phyloP scores from a whole-genome alignment of 2,888 invertebrate genomes.

The Hemaris fuciformis region DNA sequence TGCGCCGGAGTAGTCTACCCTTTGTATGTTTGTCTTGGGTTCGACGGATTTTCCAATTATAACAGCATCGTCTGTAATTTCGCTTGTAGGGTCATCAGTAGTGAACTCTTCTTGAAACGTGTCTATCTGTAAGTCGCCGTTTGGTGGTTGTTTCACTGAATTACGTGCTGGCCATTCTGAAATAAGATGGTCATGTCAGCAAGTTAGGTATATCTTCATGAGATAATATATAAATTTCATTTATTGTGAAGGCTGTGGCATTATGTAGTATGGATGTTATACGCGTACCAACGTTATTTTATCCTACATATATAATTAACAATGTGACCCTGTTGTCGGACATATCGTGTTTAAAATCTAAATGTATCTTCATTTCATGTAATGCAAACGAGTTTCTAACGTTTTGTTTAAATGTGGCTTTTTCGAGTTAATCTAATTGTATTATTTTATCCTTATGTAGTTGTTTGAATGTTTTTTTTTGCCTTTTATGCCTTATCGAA shows the following conservation, averaged over 20 bases:
- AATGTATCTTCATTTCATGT: constrained; percentile 1
- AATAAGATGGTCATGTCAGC: constrained; percentile 21
- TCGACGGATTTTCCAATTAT: constrained; percentile 33
- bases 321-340: not conserved
- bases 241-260: no score
- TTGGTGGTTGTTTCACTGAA: constrained; percentile 62
- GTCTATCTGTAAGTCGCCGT: constrained; percentile 26
- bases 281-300: not conserved
- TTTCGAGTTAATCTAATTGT: not conserved
- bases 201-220: no score
- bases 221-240: no score
- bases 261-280: no score
- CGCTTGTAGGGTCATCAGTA: constrained; percentile 28
- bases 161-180: constrained; percentile 64
- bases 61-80: constrained; percentile 25
- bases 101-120: constrained; percentile 29
- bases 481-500: not conserved
- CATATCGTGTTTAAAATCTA: constrained; percentile 14
- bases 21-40: constrained; percentile 40
- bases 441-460: not conserved
- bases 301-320: not conserved
- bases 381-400: not conserved
- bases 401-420: not conserved
- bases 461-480: not conserved
- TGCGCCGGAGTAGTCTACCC: constrained; percentile 86